These are phyloP conservation scores for Eupleurogrammus muticus DNA, from an alignment of 2,797 vertebrate genomes.

Conservation along the genomic window DNA sequence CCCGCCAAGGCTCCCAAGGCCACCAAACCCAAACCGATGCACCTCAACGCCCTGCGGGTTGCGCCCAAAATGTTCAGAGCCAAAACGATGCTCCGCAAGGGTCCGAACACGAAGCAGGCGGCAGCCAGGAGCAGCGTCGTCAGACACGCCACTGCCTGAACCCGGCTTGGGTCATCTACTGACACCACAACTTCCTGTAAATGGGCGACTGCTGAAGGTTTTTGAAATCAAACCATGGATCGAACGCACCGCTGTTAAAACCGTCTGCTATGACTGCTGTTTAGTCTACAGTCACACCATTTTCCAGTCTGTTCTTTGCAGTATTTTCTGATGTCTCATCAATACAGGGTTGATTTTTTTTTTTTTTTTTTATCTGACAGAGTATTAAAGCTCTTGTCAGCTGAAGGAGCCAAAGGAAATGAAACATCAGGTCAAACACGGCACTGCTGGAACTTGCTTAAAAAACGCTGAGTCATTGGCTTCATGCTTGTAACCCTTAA, in stretches of 20 bases:
- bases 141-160: constrained; percentile 64
- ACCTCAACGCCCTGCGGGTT: constrained; percentile 54
- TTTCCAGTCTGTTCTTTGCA: background rate
- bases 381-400: constrained; percentile 3
- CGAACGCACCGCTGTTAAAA: background rate
- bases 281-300: background rate
- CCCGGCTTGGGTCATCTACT: background rate
- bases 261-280: background rate
- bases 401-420: background rate
- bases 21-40: constrained; percentile 75
- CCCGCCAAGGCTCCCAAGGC: constrained; percentile 68
- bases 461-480: constrained; percentile 1
- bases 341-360: background rate
- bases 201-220: background rate
- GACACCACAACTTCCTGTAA: background rate
- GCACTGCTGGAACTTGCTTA: background rate
- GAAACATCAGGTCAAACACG: background rate
- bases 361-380: background rate
- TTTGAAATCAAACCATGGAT: background rate
- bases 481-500: constrained; percentile 22
- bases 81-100: constrained; percentile 67
- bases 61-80: constrained; percentile 66
- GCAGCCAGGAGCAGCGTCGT: constrained; percentile 53
- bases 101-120: constrained; percentile 44
- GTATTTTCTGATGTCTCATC: constrained; percentile 12